A percentile compares a stretch with the other conserved stretches of the same genome.
phyloP scores from a whole-genome alignment of 2,888 invertebrate genomes.

The Leucophora obtusa region DNA sequence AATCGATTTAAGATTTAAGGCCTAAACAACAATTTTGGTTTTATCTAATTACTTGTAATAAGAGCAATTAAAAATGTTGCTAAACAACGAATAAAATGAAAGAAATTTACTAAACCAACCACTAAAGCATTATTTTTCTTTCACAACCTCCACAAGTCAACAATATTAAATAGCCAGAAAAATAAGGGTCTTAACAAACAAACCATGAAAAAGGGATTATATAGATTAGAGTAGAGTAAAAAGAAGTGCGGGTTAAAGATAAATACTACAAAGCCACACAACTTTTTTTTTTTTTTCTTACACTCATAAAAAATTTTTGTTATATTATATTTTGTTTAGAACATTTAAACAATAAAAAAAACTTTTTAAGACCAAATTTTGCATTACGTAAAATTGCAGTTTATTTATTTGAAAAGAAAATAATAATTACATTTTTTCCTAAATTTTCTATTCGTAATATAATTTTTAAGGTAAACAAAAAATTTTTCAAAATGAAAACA shows the following conservation, averaged over 20 bases:
- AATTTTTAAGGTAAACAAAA: no score
- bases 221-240: constrained; percentile 26
- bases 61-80: constrained; percentile 52
- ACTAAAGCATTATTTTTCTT: constrained; percentile 48
- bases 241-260: constrained; percentile 41
- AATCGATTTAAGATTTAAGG: constrained; percentile 8
- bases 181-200: constrained; percentile 40
- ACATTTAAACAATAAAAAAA: no score
- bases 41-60: constrained; percentile 53
- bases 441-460: no score
- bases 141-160: constrained; percentile 49
- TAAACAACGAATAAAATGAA: constrained; percentile 14
- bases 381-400: no score
- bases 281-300: constrained; percentile 1
- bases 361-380: no score
- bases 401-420: no score
- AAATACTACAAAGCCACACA: constrained; percentile 33
- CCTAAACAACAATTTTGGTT: constrained; percentile 10
- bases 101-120: constrained; percentile 38
- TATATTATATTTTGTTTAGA: no score
- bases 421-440: no score
- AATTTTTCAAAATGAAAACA: no score
- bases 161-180: constrained; percentile 22
- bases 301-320: no score
- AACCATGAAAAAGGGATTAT: constrained; percentile 57